Conservation (phyloP, 2,888 invertebrate genomes). For the Eustalomyia histrio region DNA sequence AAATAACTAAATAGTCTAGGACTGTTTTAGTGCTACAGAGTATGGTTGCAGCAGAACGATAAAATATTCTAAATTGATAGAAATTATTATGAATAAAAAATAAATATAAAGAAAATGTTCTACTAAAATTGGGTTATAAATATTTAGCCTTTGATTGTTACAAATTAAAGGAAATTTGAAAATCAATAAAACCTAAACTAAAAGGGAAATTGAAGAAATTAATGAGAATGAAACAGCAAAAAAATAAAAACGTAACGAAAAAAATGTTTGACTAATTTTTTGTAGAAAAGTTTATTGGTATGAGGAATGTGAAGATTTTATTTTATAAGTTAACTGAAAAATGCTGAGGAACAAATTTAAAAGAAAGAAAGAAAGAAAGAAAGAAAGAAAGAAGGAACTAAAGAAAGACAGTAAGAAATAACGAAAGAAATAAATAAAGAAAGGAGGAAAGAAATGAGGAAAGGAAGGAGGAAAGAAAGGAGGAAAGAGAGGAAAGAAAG, state of each 20-base stretch:
- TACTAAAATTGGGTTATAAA: slow-evolving; percentile 63
- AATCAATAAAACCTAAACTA: slow-evolving; percentile 57
- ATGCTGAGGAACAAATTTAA: too few species aligned
- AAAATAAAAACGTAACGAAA: neutral
- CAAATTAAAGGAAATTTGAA: slow-evolving; percentile 66
- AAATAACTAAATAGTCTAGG: slow-evolving; percentile 8
- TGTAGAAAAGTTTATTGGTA: neutral
- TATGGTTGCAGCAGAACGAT: neutral
- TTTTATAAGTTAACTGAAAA: too few species aligned
- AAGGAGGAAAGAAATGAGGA: too few species aligned
- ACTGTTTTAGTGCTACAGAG: neutral
- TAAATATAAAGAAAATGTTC: slow-evolving; percentile 9
- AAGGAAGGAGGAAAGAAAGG: too few species aligned
- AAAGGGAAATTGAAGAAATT: slow-evolving; percentile 1
- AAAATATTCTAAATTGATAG: slow-evolving; percentile 9
- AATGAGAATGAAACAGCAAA: neutral
- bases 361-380: too few species aligned
- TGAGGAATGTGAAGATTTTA: neutral
- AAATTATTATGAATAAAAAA: slow-evolving; percentile 25
- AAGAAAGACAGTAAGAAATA: too few species aligned
- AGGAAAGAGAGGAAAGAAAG: too few species aligned
- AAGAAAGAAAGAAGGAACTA: too few species aligned
- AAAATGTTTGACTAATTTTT: neutral
- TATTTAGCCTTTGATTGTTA: slow-evolving; percentile 64
- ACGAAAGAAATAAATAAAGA: too few species aligned